Evolutionary conservation across 1,140 invertebrate genomes (phyloP), one percentile per base, ranked within the genome.

Genomic region (Saccostrea glomerata): DNA sequence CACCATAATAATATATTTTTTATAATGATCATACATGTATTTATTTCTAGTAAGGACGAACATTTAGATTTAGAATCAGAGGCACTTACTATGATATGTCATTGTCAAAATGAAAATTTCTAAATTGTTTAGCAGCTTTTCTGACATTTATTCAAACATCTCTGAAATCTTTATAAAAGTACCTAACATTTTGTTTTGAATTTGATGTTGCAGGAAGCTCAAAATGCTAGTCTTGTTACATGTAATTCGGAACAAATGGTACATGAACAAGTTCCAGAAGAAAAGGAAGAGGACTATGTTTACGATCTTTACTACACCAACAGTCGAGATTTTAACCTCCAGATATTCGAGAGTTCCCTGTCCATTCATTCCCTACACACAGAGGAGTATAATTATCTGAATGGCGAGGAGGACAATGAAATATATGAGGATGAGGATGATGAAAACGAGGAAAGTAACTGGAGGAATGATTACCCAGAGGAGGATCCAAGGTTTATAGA

Each of bases 381-480:
- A 56, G 91, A 91, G 63, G 90, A 91, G 11, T 13, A 77, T 30
- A 70, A 15, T 20, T 17, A 55, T 40, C 0, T 36, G 30, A 63
- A 30, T 63, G 86, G 82, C 54, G 87, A 87, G 23, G 91, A 93
- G 82, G 91, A 92, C 58, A 87, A 90, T 47, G 90, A 93, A 13
- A 86, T 92, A 13, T 93, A 94, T 73, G 92, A 95, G 87, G 93
- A 94, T 86, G 93, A 93, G 66, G 93, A 94, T 89, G 93, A 94
- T 86, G 93, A 92, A 85, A 94, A 95, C 90, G 94, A 93, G 82
- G 94, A 95, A 83, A 88, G 84, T 77, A 95, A 95, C 90, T 95
- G 94, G 94, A 94, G 94, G 84, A 94, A 94, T 91, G 94, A 94
- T 88, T 95, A 94, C 86, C 94, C 94, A 12, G 93, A 94, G 88